These are phyloP conservation scores for Lomographa bimaculata DNA, from an alignment of 2,888 invertebrate genomes.

Conservation along the genomic window DNA sequence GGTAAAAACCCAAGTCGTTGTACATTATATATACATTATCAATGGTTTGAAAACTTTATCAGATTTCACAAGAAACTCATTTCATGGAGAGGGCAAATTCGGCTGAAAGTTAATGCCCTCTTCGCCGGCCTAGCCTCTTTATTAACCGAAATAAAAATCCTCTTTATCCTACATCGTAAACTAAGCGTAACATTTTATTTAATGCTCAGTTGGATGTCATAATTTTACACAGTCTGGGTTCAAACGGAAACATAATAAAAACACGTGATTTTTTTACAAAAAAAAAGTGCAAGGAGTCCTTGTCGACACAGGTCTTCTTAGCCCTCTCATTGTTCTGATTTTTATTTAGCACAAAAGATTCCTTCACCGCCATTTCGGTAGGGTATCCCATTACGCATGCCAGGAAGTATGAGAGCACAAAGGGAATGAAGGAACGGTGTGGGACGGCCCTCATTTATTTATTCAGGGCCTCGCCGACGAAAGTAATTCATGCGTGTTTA, in stretches of 20 bases:
- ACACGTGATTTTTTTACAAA: constrained; percentile 33
- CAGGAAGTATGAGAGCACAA: constrained; percentile 68
- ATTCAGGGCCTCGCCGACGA: constrained; percentile 67
- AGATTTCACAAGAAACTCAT: too few species aligned
- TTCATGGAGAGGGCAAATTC: too few species aligned
- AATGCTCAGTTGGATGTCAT: constrained; percentile 30
- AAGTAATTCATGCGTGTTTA: constrained; percentile 77
- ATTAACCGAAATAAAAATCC: constrained; percentile 27
- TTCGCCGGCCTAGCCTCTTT: constrained; percentile 15
- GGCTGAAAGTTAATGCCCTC: constrained; percentile 15
- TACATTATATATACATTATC: too few species aligned
- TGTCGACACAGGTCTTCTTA: constrained; percentile 43
- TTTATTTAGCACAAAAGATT: constrained; percentile 68
- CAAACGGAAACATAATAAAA: constrained; percentile 33
- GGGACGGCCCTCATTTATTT: constrained; percentile 72
- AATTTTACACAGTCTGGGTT: constrained; percentile 30
- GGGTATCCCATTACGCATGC: constrained; percentile 75
- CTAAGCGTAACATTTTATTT: constrained; percentile 34
- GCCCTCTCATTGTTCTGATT: constrained; percentile 56
- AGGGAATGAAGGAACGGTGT: constrained; percentile 67
- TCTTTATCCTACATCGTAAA: constrained; percentile 32
- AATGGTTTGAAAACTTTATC: too few species aligned
- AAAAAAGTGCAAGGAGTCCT: constrained; percentile 23
- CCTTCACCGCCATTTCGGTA: constrained; percentile 59
- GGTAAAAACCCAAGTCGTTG: too few species aligned